phyloP scores from a whole-genome alignment of 2,888 invertebrate species.

The Sussaba pulchella region DNA sequence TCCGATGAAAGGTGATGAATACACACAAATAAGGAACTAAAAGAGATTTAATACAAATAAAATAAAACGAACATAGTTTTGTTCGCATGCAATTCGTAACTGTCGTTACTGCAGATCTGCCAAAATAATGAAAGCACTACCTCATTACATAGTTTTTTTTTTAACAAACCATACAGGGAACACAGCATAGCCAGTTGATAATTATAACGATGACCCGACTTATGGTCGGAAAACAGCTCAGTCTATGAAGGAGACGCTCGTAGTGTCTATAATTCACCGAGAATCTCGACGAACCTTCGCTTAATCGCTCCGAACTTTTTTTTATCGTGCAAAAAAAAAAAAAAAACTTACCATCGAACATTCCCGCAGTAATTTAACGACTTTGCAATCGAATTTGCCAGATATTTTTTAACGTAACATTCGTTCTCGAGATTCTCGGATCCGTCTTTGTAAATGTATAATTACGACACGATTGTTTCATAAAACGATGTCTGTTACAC shows the following conservation, averaged over 20 bases:
- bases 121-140: constrained; percentile 80
- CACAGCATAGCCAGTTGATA: constrained; percentile 53
- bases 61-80: constrained; percentile 37
- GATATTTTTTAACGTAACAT: background rate
- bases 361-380: constrained; percentile 3
- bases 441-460: constrained; percentile 31
- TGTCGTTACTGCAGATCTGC: constrained; percentile 64
- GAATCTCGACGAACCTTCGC: constrained; percentile 37
- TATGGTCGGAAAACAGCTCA: constrained; percentile 55
- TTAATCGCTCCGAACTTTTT: constrained; percentile 9
- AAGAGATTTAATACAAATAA: no score
- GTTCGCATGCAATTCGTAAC: constrained; percentile 50
- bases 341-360: constrained; percentile 4
- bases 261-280: constrained; percentile 34
- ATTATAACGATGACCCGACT: constrained; percentile 40
- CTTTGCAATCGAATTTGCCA: constrained; percentile 1
- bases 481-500: constrained; percentile 56
- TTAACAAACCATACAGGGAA: constrained; percentile 58
- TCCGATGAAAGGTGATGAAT: constrained; percentile 21
- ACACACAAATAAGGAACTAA: constrained; percentile 31
- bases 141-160: constrained; percentile 71
- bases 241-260: constrained; percentile 16
- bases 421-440: constrained; percentile 48
- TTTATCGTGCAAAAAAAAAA: constrained; percentile 10
- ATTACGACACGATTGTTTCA: constrained; percentile 32